These are phyloP conservation scores for Apaloderma vittatum DNA, from an alignment of 2,113 vertebrate species.

Conservation along the genomic window DNA sequence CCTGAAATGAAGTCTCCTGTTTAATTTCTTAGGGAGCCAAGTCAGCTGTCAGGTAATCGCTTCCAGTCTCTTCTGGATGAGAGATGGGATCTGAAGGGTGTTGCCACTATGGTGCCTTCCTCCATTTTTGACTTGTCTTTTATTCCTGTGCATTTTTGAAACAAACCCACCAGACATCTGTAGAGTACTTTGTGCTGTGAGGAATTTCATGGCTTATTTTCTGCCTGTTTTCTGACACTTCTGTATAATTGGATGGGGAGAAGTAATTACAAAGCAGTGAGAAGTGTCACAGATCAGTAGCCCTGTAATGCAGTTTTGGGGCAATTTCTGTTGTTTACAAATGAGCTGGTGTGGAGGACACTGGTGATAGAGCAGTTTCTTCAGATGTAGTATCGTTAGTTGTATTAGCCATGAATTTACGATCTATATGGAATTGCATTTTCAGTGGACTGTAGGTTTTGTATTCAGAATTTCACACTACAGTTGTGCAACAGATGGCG, in stretches of 20 bases:
- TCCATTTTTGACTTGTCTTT: background rate
- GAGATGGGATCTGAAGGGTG: background rate
- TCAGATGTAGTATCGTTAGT: background rate
- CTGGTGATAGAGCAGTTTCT: background rate
- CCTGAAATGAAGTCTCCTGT: background rate
- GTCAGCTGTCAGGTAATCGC: background rate
- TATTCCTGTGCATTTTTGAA: background rate
- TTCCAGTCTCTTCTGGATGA: background rate
- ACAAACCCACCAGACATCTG: rapidly evolving
- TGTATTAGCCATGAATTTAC: background rate
- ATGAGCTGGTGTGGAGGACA: background rate
- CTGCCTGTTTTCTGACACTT: background rate
- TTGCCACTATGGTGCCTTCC: background rate
- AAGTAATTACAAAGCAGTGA: background rate
- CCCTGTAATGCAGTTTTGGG: background rate
- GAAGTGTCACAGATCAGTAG: background rate
- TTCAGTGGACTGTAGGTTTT: background rate
- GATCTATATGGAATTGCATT: background rate
- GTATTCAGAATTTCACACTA: background rate
- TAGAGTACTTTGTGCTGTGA: background rate
- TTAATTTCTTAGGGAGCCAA: background rate
- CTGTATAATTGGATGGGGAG: background rate
- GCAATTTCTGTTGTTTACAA: background rate
- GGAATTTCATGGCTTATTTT: background rate
- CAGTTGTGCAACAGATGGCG: background rate